These are phyloP conservation scores for Platycheirus rosarum DNA, from an alignment of 2,888 invertebrate species.

Conservation along the genomic window DNA sequence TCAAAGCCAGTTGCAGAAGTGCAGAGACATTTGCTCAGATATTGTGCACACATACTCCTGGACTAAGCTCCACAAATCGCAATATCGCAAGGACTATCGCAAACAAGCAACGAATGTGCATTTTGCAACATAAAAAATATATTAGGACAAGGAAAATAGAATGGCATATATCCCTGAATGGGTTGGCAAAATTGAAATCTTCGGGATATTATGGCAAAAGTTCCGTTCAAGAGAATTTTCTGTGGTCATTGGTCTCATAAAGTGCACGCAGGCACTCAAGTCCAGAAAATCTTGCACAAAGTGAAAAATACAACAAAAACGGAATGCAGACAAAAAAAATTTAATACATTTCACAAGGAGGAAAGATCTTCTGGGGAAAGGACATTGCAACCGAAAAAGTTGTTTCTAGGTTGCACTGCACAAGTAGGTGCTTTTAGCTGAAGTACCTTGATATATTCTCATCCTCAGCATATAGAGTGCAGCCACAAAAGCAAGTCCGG, in stretches of 20 bases:
- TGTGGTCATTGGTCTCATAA: slow-evolving; percentile 72
- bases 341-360: slow-evolving; percentile 5
- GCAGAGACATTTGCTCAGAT: slow-evolving; percentile 57
- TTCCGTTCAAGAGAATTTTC: slow-evolving; percentile 55
- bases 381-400: slow-evolving; percentile 62
- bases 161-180: background rate
- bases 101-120: slow-evolving; percentile 70
- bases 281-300: slow-evolving; percentile 52
- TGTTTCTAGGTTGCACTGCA: slow-evolving; percentile 38
- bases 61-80: slow-evolving; percentile 59
- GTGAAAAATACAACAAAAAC: background rate
- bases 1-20: slow-evolving; percentile 34
- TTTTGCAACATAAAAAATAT: slow-evolving; percentile 59
- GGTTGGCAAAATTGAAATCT: slow-evolving; percentile 35
- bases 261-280: slow-evolving; percentile 64
- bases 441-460: slow-evolving; percentile 61
- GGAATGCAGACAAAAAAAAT: background rate
- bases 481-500: slow-evolving; percentile 49
- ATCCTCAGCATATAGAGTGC: slow-evolving; percentile 39
- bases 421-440: slow-evolving; percentile 54
- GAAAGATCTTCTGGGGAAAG: slow-evolving; percentile 27
- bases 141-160: background rate
- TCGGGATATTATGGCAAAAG: slow-evolving; percentile 27
- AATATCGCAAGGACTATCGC: slow-evolving; percentile 67
- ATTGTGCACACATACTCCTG: slow-evolving; percentile 55